Percentiles rank a stretch among this genome's conserved stretches.
Evolutionary conservation across 2,888 invertebrate genomes (phyloP).

Genomic region (Sminthurides aquaticus): DNA sequence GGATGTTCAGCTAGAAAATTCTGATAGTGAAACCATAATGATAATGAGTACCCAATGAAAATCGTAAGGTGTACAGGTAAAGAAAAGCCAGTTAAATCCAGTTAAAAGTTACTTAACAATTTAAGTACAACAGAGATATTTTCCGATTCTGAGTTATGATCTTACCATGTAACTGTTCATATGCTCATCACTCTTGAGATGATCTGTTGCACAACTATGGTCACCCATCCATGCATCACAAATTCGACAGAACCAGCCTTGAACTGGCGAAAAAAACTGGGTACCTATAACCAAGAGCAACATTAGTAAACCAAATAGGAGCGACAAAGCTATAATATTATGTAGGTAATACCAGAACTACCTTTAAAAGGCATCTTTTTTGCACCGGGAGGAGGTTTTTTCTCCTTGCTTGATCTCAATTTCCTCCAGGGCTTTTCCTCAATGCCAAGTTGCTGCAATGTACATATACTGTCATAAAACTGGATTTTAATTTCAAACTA

Average conservation of each 20-base stretch:
- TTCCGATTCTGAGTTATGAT: too few species aligned
- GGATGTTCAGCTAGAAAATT: conserved; percentile 75
- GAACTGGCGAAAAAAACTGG: conserved; percentile 78
- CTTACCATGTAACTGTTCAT: conserved; percentile 69
- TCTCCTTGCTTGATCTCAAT: conserved; percentile 52
- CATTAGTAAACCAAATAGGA: too few species aligned
- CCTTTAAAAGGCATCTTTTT: conserved; percentile 41
- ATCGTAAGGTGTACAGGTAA: not conserved
- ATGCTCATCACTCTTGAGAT: conserved; percentile 71
- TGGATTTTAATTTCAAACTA: not conserved
- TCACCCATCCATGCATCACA: conserved; percentile 84
- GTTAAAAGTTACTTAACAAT: not conserved
- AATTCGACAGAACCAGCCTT: conserved; percentile 82
- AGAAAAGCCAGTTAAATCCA: conserved; percentile 6
- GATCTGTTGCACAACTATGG: conserved; percentile 76
- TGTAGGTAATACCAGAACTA: too few species aligned
- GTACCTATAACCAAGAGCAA: conserved; percentile 55
- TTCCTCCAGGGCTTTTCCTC: conserved; percentile 70
- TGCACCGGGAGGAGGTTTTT: conserved; percentile 32
- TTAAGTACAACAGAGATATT: too few species aligned
- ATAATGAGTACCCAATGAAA: not conserved
- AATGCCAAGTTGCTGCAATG: conserved; percentile 53
- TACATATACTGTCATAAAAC: not conserved
- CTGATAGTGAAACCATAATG: conserved; percentile 49
- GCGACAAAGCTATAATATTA: too few species aligned